Evolutionary conservation across 2,113 vertebrate species (phyloP).

Genomic region (Aptenodytes patagonicus): DNA sequence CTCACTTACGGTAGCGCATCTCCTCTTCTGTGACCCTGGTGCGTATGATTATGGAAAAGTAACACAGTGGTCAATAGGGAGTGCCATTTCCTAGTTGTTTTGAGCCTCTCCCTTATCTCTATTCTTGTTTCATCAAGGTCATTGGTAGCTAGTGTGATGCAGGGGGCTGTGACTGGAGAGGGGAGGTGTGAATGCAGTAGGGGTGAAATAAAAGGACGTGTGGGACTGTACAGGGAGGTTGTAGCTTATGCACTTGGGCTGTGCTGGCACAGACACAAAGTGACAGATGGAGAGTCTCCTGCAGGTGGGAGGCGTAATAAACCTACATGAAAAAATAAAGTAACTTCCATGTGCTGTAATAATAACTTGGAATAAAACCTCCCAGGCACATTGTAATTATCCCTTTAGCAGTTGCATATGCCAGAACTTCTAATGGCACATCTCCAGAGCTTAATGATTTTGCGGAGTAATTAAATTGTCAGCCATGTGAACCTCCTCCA

Average conservation of each 20-base stretch:
- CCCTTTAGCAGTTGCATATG: not conserved
- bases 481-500: not conserved
- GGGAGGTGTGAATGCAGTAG: not conserved
- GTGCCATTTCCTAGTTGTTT: not conserved
- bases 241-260: not conserved
- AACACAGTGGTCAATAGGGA: fast-evolving
- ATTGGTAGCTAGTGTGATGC: fast-evolving
- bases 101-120: not conserved
- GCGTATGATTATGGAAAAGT: fast-evolving
- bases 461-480: constrained; percentile 12
- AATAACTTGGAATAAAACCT: not conserved
- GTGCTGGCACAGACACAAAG: not conserved
- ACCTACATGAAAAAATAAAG: not conserved
- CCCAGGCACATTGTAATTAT: not conserved
- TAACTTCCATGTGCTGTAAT: not conserved
- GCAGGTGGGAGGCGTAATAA: not conserved
- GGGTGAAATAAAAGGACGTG: not conserved
- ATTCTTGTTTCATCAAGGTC: not conserved
- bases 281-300: not conserved
- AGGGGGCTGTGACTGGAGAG: not conserved
- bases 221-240: not conserved
- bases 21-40: too few species aligned
- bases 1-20: not conserved
- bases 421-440: not conserved
- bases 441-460: not conserved